Evolutionary conservation across 2,113 vertebrate genomes (phyloP), one percentile per base, ranked within the genome.

Genomic region (Willisornis vidua): DNA sequence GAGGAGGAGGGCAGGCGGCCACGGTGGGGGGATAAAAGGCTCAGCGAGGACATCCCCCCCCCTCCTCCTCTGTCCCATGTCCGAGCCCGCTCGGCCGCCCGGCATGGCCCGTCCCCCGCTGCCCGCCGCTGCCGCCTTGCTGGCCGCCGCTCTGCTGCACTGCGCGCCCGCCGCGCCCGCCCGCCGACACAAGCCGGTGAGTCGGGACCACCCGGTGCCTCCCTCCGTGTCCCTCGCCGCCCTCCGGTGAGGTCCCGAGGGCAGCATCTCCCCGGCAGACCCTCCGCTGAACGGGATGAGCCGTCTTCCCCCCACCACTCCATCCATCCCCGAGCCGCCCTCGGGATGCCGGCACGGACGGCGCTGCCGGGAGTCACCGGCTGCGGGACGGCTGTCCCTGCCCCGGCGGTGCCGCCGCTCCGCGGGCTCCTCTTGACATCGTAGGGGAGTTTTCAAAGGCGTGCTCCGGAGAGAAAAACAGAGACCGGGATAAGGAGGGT

Each of bases 161-260:
- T 85, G 95, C 78, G 95, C 83, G 43, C 90, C 93, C 76, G 90
- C 96, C 79, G 94, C 95, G 14, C 96, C 93, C 93, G 49, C 77
- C 93, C 79, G 85, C 81, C 78, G 97, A 20, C 97, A 97, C 95
- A 98, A 97, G 72, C 93, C 96, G 98, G 98, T 98, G 97, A 98
- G 98, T 98, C 46, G 88, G 65, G 70, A 29, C 49, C 57, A 39
- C 39, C 86, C 89, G 80, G 12, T n/a, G 46, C 61, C 68, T n/a
- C 49, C 54, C 48, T 51, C 61, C 61, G 19, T 8, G 59, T 18
- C 3, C 48, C 63, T 63, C 63, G 57, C 46, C 31, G 43, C 51
- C 58, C 78, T 18, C n/a, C 55, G 29, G 2, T 7, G 58, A 46
- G 6, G 62, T 18, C 49, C 77, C 72, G 55, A 43, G 37, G 55